A percentile compares a stretch with the other conserved stretches of the same genome.
phyloP scores from a whole-genome alignment of 2,888 invertebrate species.

The Gnatocerus cornutus region DNA sequence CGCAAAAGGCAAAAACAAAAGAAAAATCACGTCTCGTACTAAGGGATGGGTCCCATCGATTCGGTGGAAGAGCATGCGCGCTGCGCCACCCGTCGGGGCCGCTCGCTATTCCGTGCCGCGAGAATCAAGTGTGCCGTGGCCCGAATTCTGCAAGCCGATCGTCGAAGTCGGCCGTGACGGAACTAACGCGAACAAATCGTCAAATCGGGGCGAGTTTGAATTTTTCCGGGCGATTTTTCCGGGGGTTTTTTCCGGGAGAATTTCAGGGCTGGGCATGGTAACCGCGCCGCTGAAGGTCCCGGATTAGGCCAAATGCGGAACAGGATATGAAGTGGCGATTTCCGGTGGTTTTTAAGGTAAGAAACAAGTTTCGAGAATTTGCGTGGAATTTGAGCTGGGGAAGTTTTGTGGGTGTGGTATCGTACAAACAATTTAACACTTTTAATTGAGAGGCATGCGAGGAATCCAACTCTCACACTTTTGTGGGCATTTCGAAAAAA shows the following conservation, averaged over 20 bases:
- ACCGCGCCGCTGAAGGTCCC: slow-evolving; percentile 10
- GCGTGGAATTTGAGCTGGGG: slow-evolving; percentile 7
- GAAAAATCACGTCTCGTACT: slow-evolving; percentile 57
- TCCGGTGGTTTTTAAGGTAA: slow-evolving; percentile 41
- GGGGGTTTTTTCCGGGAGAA: slow-evolving; percentile 1
- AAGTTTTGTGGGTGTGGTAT: slow-evolving; percentile 46
- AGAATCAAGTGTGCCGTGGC: slow-evolving; percentile 60
- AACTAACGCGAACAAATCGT: slow-evolving; percentile 36
- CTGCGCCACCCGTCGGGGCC: slow-evolving; percentile 59
- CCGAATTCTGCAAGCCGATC: slow-evolving; percentile 51
- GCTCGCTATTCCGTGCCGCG: slow-evolving; percentile 64
- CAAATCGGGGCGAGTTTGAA: slow-evolving; percentile 28
- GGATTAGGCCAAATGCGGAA: slow-evolving; percentile 37
- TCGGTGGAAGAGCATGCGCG: slow-evolving; percentile 66
- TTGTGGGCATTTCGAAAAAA: neutral
- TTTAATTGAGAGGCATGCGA: neutral
- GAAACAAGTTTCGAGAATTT: slow-evolving; percentile 10
- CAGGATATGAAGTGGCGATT: slow-evolving; percentile 36
- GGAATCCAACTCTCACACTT: slow-evolving; percentile 3
- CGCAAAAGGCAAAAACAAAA: slow-evolving; percentile 51
- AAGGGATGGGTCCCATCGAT: slow-evolving; percentile 70
- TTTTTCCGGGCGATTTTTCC: slow-evolving; percentile 25
- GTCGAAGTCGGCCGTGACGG: slow-evolving; percentile 45
- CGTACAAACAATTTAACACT: neutral
- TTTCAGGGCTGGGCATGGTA: slow-evolving; percentile 14